Evolutionary conservation across 2,888 invertebrate genomes (phyloP), one percentile per base, ranked within the genome.

Genomic region (Catocala nupta): DNA sequence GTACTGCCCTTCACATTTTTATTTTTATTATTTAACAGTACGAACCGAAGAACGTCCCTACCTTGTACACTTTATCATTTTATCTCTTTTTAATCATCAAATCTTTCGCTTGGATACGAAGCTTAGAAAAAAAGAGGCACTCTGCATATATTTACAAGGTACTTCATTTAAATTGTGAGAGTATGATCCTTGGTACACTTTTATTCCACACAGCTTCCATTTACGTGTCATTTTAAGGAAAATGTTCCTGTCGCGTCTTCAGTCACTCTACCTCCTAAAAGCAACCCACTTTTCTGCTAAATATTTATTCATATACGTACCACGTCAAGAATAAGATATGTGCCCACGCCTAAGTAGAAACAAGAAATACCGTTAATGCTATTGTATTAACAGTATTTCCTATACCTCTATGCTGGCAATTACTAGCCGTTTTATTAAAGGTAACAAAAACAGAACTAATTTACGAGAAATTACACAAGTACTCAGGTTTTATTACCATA

Each of bases 1-100:
- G 71, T 77, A 77, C 77, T 70, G 65, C 73, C 72, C 74, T 67
- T 68, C 55, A 66, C 73, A 77, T 76, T 78, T 74, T 76, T 78
- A 47, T 55, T 55, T 34, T 13, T 36, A 34, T 25, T 55, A 36
- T 10, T 45, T 12, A 13, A 13, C 9, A 45, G 11, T 36, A 45
- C 33, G 25, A 44, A 3, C 25, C 12, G 1, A 54, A 36, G 34
- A 45, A 12, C 6, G 1, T 25, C 5, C 16, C 7, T n/a, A 5
- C 34, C 12, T 12, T 16, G 11, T 11, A 47, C 11, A n/a, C 34
- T 55, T 34, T 45, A 16, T 45, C 25, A 44, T 10, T 8, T 45
- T 55, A 36, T 45, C n/a, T 44, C 34, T 53, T 33, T 54, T 12
- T 45, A 13, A 45, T 42, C 1, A 33, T 16, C 11, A 9, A 49